Base-by-base conservation (phyloP, 2,888 invertebrate genomes). In the Chrysolina americana region DNA sequence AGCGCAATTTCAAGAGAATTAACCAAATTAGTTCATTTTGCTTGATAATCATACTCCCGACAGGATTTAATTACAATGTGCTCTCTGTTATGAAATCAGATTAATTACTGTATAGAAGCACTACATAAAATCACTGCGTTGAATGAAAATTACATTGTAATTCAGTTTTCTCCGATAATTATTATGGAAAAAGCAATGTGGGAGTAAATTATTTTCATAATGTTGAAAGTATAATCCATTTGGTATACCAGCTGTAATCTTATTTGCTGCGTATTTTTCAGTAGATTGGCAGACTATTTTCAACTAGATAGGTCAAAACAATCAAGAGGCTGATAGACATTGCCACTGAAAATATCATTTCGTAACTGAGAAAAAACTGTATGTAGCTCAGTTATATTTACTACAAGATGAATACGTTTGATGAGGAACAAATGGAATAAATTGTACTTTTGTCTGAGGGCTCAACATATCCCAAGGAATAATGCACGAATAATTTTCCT, bases 11-110 rank as follows among this genome's bases (percentile, higher is more conserved):
- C 36, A 36, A 9, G 10, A 17, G 59, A 59, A 59, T 59, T 11
- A 28, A 6, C 15, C n/a, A 59, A 59, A 59, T 59, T 59, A 17
- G 59, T 59, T 21, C 53, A 59, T 59, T 59, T 36, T 59, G 15
- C 36, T n/a, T 28, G 9, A 59, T 59, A 59, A 59, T 59, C 28
- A 59, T 59, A 59, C 59, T 59, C 17, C 4, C 21, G 21, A 59
- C 28, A 59, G n/a, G 15, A 59, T 59, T n/a, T 59, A 36, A 36
- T 59, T n/a, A 59, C 36, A 59, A 36, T 59, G 15, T 59, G 36
- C 36, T 17, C n/a, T 36, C n/a, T 36, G 8, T 59, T 36, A 59
- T 59, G 28, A 23, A 59, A 59, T 28, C 8, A 13, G 36, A 36
- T 59, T 59, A 59, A 59, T 59, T n/a, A 28, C 36, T 36, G n/a